These are phyloP conservation scores for Thymelicus sylvestris DNA, from an alignment of 2,888 invertebrate species.

Conservation along the genomic window DNA sequence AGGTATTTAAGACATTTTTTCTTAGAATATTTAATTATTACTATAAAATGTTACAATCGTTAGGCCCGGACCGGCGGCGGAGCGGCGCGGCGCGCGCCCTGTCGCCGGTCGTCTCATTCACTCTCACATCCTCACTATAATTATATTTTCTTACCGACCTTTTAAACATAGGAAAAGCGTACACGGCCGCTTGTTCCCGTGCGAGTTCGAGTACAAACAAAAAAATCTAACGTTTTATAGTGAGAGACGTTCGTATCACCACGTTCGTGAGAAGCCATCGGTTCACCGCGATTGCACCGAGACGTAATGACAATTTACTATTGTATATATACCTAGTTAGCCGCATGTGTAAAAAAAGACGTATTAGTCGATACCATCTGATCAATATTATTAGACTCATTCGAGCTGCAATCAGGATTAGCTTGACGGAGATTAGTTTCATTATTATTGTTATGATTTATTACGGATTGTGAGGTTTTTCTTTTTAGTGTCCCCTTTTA, in stretches of 20 bases:
- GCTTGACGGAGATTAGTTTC: constrained; percentile 76
- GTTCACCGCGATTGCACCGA: constrained; percentile 81
- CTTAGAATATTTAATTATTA: constrained; percentile 84
- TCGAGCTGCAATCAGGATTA: constrained; percentile 78
- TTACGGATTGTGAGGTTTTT: constrained; percentile 67
- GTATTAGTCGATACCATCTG: constrained; percentile 76
- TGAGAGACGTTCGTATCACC: constrained; percentile 77
- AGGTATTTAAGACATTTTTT: constrained; percentile 85
- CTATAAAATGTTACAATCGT: constrained; percentile 81
- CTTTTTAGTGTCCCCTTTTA: constrained; percentile 72
- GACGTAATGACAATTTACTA: constrained; percentile 71
- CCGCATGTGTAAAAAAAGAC: constrained; percentile 79
- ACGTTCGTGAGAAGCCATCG: constrained; percentile 83
- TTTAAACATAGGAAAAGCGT: constrained; percentile 81
- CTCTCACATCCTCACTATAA: constrained; percentile 83
- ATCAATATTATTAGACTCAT: constrained; percentile 82
- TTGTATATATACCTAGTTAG: constrained; percentile 82
- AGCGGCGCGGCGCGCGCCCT: constrained; percentile 57
- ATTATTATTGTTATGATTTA: constrained; percentile 76
- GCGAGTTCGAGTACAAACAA: constrained; percentile 77
- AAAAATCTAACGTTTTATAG: constrained; percentile 66
- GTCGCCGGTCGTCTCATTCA: constrained; percentile 77
- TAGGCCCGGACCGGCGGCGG: constrained; percentile 76
- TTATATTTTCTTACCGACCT: constrained; percentile 84
- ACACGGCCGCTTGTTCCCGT: constrained; percentile 81